Base-by-base conservation (phyloP, 2,113 vertebrate species). In the Tinamus guttatus region DNA sequence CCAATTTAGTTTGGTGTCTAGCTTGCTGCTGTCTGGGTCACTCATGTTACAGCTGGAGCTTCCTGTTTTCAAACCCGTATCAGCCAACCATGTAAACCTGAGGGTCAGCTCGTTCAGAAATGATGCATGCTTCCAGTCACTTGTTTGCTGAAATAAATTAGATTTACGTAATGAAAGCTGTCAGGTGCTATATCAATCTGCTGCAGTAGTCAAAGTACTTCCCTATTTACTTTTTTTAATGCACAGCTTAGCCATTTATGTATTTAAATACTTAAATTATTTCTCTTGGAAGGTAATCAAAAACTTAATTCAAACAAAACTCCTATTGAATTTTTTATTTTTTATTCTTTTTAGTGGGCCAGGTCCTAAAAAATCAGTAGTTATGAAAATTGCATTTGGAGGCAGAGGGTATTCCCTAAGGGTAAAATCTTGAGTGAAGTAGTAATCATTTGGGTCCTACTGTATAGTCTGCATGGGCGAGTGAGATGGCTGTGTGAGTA, bases 21-120 rank as follows among this genome's bases (percentile, higher is more conserved):
- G 92, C 95, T 96, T 97, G 94, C 96, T 85, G 93, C 97, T 88
- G 98, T 98, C 98, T 98, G 98, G 98, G 98, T 98, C 98, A 98
- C 95, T 98, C 95, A 81, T 96, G 97, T 97, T 98, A 97, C 97
- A 98, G 98, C 97, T 98, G 97, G 98, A 47, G 93, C 96, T 98
- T 98, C 98, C 98, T 98, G 98, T 98, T 98, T 98, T 98, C 90
- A 96, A 97, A 92, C 87, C 93, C 96, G 1, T 97, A 97, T 89
- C 83, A 98, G 96, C 97, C 97, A 98, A 98, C 97, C 97, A 96
- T 97, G 96, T 97, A 98, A 98, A 97, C 76, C 94, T 92, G 87
- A 96, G 96, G 96, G 97, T 97, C 97, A 97, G 92, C 97, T 97
- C 87, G 96, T 98, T 97, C 95, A 95, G 91, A 96, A 96, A 96